A percentile compares a stretch with the other conserved stretches of the same genome.
These are phyloP conservation scores for Chrysocyon brachyurus DNA, from an alignment of 2,797 vertebrate species.

Conservation along the genomic window DNA sequence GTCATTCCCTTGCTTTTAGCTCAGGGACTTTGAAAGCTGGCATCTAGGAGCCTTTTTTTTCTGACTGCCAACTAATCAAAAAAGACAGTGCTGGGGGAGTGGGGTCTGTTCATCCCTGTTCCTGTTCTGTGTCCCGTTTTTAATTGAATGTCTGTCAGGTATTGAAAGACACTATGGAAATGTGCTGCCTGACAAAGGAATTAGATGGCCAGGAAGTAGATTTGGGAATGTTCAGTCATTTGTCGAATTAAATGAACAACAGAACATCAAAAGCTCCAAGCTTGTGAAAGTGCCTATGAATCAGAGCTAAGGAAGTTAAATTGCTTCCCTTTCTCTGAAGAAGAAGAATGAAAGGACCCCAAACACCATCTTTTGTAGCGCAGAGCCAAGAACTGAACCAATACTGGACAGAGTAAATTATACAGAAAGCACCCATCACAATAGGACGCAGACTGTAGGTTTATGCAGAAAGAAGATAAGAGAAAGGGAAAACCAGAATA, in stretches of 20 bases:
- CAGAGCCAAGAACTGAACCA: constrained; percentile 50
- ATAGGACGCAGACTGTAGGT: not conserved
- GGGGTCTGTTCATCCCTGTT: no score
- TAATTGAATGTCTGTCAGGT: constrained; percentile 40
- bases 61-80: constrained; percentile 60
- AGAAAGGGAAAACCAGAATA: constrained; percentile 55
- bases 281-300: not conserved
- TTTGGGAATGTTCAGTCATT: constrained; percentile 67
- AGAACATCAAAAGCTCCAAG: constrained; percentile 57
- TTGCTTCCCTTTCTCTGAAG: constrained; percentile 60
- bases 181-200: constrained; percentile 5
- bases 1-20: constrained; percentile 54
- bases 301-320: constrained; percentile 57
- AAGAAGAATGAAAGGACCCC: constrained; percentile 43
- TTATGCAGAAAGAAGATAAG: constrained; percentile 64
- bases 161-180: constrained; percentile 61
- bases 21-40: constrained; percentile 42
- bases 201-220: constrained; percentile 32
- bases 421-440: not conserved
- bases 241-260: constrained; percentile 49
- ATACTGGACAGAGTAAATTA: not conserved
- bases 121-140: not conserved
- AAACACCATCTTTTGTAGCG: not conserved
- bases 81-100: not conserved
- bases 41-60: constrained; percentile 18